Evolutionary conservation across 2,888 invertebrate genomes (phyloP), one percentile per base, ranked within the genome.

Genomic region (Neocrepidodera transversa): DNA sequence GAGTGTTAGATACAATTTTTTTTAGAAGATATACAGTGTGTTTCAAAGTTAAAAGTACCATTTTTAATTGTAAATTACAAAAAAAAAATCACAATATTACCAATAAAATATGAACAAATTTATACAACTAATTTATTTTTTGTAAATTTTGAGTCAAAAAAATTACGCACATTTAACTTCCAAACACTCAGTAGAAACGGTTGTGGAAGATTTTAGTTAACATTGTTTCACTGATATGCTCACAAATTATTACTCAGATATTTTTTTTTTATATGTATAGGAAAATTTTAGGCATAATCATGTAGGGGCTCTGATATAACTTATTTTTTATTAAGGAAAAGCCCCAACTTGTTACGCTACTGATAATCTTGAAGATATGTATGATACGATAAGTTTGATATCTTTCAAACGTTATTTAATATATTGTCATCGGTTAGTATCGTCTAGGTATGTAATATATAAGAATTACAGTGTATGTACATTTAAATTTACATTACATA

Each of bases 351-450:
- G n/a, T n/a, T n/a, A n/a, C n/a, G n/a, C n/a, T n/a, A n/a, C n/a
- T n/a, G 23, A 23, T 26, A 23, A 3, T n/a, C 38, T 26, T 16
- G n/a, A 40, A 20, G 55, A 49, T 28, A 50, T 56, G 30, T 43
- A 38, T 18, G 20, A 26, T 42, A 32, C 18, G 20, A 18, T 32
- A 11, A 23, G 11, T 32, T 40, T 30, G 7, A 51, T 16, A 26
- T 14, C 13, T 20, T 42, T 35, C 16, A 35, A 51, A 23, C 28
- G 38, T 43, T n/a, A n/a, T n/a, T 43, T 30, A 13, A n/a, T 45
- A 51, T 58, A 58, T 60, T 60, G 60, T 60, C 60, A 56, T 60
- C 47, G 40, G 32, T 56, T 48, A 48, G 49, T 48, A 47, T 52
- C 40, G 48, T 51, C 28, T 56, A 52, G 45, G 2, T 45, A 48